Evolutionary conservation across 1,140 invertebrate genomes (phyloP).

Genomic region (Zaprionus gabonicus): DNA sequence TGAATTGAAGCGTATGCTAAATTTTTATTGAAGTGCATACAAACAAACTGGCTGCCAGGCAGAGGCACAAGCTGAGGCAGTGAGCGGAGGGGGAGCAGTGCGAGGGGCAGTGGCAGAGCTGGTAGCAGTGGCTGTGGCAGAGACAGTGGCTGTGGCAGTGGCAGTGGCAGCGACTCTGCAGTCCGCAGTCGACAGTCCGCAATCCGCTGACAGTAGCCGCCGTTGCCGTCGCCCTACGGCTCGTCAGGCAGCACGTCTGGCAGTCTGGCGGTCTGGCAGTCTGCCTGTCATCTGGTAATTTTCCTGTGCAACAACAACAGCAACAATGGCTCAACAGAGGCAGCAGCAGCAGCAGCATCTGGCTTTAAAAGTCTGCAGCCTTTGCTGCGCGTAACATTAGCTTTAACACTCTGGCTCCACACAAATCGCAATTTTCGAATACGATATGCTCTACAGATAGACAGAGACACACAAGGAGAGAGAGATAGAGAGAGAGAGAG

Average conservation of each 20-base stretch:
- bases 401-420: conserved; percentile 4
- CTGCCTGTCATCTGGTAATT: conserved; percentile 50
- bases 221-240: conserved; percentile 14
- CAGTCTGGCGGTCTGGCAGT: neutral
- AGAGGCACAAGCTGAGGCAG: neutral
- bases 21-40: conserved; percentile 80
- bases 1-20: conserved; percentile 76
- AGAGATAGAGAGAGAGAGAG: neutral
- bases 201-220: conserved; percentile 13
- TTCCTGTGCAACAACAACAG: conserved; percentile 41
- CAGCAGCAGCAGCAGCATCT: conserved; percentile 5
- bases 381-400: conserved; percentile 10
- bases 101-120: conserved; percentile 1
- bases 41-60: conserved; percentile 67
- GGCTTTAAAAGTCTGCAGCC: conserved; percentile 51
- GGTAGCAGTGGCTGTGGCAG: neutral
- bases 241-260: neutral
- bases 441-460: neutral
- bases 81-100: neutral
- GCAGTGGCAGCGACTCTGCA: neutral
- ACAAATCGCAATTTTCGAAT: conserved; percentile 12
- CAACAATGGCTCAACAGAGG: conserved; percentile 5
- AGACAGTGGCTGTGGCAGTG: no score
- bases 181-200: neutral
- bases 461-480: neutral